Evolutionary conservation across 1,140 invertebrate genomes (phyloP).

Genomic region (Paramacrobiotus metropolitanus): DNA sequence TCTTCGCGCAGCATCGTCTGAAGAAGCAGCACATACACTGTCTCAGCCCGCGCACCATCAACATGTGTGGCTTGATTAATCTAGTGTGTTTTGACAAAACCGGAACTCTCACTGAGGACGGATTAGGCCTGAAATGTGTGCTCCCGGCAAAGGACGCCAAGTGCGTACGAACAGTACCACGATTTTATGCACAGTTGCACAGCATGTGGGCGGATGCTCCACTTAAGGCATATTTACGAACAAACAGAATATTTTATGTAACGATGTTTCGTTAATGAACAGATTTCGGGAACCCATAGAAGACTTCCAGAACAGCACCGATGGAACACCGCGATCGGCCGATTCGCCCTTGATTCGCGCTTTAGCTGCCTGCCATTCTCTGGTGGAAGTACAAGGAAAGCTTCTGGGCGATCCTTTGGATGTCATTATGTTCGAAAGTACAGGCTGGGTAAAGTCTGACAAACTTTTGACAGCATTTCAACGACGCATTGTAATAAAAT

Average conservation of each 20-base stretch:
- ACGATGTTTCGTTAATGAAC: too few species aligned
- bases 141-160: conserved; percentile 30
- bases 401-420: conserved; percentile 76
- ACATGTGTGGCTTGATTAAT: conserved; percentile 72
- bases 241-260: too few species aligned
- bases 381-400: conserved; percentile 52
- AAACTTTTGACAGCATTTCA: too few species aligned
- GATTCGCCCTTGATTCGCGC: conserved; percentile 16
- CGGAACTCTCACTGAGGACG: conserved; percentile 79
- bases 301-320: neutral
- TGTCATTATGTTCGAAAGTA: conserved; percentile 42
- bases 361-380: conserved; percentile 67
- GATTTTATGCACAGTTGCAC: too few species aligned
- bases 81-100: conserved; percentile 92
- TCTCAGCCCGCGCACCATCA: conserved; percentile 66
- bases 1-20: conserved; percentile 53
- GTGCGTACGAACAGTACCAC: neutral
- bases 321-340: neutral
- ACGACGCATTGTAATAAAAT: neutral
- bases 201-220: too few species aligned
- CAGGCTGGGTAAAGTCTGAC: conserved; percentile 21
- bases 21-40: conserved; percentile 59
- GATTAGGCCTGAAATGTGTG: conserved; percentile 68
- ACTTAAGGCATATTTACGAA: too few species aligned
- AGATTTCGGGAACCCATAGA: too few species aligned